Base-by-base conservation (phyloP, 2,888 invertebrate species). In the Dendrolimus houi region DNA sequence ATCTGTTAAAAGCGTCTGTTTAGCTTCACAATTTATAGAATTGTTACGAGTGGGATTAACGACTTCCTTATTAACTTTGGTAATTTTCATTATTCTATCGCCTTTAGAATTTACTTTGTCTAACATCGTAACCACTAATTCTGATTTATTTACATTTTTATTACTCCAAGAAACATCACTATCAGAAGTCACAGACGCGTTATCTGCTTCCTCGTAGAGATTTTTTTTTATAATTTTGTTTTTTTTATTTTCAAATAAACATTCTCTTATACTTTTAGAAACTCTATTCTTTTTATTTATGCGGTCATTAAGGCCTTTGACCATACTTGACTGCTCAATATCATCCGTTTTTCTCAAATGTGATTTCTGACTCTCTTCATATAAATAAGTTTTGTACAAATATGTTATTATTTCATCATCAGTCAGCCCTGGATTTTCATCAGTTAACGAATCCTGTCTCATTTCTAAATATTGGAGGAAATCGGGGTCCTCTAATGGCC, bases 381-480 rank as follows among this genome's bases (percentile, higher is more conserved):
- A 87, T 41, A 81, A 64, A 92, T 92, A 92, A 7, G 86, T 85
- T 66, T 92, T 89, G 53, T 83, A 81, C 53, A 92, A 75, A 70
- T 92, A 92, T 9, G 69, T 70, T 52, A 80, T 75, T 8, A 92
- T 79, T 65, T 92, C 61, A 40, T 67, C 67, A 8, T 58, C 59
- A 52, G 52, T 29, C 52, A 53, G 60, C 13, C 65, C 66, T 52
- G 64, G 63, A 54, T 56, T 55, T 52, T 60, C 56, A 12, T 91
- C 89, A 56, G 87, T 81, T 10, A 92, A 68, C 29, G 76, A 70
- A 64, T 92, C 91, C 66, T 85, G 87, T 64, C 82, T 85, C 40
- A 87, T 63, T 62, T 91, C 87, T 41, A 88, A 70, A 71, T 91
- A 92, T 64, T 90, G 79, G 12, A 90, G 70, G 60, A 92, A 92